A percentile compares a stretch with the other conserved stretches of the same genome.
Conservation (phyloP, 2,888 invertebrate species). For the Cephus pulcher region DNA sequence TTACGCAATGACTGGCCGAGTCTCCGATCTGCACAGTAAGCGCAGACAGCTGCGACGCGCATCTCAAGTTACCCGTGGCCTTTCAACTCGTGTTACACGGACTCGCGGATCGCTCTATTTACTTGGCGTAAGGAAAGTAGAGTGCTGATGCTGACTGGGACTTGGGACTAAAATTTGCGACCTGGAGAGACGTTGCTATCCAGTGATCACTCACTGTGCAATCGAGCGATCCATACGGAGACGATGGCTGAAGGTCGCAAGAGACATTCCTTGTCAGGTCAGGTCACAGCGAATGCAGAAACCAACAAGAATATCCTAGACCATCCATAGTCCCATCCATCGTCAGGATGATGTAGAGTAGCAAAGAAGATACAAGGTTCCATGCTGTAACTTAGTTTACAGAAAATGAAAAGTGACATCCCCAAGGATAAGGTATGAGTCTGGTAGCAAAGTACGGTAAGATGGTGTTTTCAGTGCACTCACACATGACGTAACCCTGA, state of each 20-base stretch:
- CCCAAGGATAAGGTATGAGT: neutral
- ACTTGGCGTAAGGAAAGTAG: neutral
- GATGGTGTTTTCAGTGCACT: neutral
- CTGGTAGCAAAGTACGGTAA: too few species aligned
- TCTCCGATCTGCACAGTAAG: neutral
- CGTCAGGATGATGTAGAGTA: neutral
- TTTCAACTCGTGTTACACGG: slow-evolving; percentile 56
- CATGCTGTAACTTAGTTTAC: neutral
- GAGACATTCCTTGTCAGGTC: neutral
- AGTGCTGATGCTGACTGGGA: neutral
- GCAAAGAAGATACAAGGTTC: neutral
- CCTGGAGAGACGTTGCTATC: neutral
- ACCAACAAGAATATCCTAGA: neutral
- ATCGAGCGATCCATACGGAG: neutral
- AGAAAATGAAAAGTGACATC: neutral
- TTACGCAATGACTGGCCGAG: neutral
- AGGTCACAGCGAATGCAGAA: neutral
- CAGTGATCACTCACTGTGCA: neutral
- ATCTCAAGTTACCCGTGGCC: slow-evolving; percentile 57
- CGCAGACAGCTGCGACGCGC: slow-evolving; percentile 38
- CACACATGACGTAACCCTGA: neutral
- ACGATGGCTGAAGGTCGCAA: neutral
- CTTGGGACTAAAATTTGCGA: neutral
- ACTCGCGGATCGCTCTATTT: neutral
- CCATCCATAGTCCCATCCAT: neutral